Conservation (phyloP, 2,888 invertebrate genomes). For the Tetanocera ferruginea region DNA sequence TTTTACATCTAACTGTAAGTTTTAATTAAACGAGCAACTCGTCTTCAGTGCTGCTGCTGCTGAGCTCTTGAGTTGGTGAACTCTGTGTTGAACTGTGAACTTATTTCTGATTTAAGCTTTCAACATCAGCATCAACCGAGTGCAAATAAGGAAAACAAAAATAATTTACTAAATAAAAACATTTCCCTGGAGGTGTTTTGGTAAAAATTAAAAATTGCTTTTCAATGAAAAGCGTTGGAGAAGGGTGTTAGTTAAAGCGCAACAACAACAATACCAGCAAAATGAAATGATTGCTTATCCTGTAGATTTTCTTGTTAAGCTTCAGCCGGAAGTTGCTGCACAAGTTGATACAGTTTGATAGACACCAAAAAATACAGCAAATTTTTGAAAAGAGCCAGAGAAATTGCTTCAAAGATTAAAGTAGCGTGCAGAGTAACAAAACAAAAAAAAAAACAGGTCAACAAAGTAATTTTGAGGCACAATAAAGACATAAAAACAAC, state of each 20-base stretch:
- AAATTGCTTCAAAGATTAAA: background rate
- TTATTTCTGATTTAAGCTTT: too few species aligned
- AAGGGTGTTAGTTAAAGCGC: too few species aligned
- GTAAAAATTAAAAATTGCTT: constrained; percentile 1
- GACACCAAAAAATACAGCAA: background rate
- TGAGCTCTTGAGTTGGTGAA: too few species aligned
- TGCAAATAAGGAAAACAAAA: background rate
- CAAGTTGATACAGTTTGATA: background rate
- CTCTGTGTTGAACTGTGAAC: too few species aligned
- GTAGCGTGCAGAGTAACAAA: background rate
- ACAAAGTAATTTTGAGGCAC: background rate
- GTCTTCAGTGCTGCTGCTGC: too few species aligned
- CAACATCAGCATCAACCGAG: background rate
- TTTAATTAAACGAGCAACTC: too few species aligned
- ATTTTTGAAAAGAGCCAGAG: background rate
- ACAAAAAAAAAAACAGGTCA: constrained; percentile 1
- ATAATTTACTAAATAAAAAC: background rate
- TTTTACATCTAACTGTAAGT: too few species aligned
- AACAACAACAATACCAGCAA: background rate
- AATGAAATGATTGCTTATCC: constrained; percentile 3
- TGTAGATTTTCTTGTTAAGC: constrained; percentile 9
- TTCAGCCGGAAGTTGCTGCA: background rate
- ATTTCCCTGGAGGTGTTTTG: constrained; percentile 12
- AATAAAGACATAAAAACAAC: background rate
- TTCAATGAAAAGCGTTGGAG: too few species aligned